phyloP scores from a whole-genome alignment of 2,113 vertebrate genomes.

The Apus apus region DNA sequence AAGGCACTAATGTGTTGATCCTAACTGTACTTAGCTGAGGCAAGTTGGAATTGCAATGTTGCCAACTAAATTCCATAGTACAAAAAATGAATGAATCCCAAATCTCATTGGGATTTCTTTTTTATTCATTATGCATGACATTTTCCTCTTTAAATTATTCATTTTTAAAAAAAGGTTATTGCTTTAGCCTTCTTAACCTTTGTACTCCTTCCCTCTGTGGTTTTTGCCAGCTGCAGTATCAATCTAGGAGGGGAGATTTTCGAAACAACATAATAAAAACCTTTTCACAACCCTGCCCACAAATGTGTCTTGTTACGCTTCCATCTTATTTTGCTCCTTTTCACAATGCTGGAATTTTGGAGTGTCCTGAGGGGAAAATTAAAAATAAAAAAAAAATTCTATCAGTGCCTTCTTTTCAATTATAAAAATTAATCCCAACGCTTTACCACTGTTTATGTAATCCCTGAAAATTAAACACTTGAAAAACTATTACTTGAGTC shows the following conservation, averaged over 20 bases:
- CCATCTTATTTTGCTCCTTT: neutral
- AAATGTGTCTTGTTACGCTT: neutral
- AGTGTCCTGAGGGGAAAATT: neutral
- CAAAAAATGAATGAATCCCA: constrained; percentile 72
- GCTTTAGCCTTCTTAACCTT: constrained; percentile 69
- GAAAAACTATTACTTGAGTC: neutral
- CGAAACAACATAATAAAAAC: constrained; percentile 16
- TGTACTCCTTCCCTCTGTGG: constrained; percentile 20
- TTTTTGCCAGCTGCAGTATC: constrained; percentile 51
- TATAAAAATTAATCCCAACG: neutral
- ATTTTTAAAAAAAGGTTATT: constrained; percentile 39
- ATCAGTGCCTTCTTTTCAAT: neutral
- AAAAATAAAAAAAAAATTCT: neutral
- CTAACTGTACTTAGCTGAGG: constrained; percentile 66
- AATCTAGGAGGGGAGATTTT: constrained; percentile 1
- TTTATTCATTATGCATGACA: constrained; percentile 78
- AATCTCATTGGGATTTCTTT: constrained; percentile 52
- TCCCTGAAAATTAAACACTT: neutral
- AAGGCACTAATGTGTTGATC: constrained; percentile 72
- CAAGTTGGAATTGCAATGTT: constrained; percentile 41
- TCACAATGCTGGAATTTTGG: neutral
- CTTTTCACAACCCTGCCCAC: neutral
- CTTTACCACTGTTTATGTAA: neutral
- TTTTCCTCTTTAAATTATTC: constrained; percentile 78
- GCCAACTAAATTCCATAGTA: constrained; percentile 58